phyloP scores from a whole-genome alignment of 2,113 vertebrate species.

The Opisthocomus hoazin region DNA sequence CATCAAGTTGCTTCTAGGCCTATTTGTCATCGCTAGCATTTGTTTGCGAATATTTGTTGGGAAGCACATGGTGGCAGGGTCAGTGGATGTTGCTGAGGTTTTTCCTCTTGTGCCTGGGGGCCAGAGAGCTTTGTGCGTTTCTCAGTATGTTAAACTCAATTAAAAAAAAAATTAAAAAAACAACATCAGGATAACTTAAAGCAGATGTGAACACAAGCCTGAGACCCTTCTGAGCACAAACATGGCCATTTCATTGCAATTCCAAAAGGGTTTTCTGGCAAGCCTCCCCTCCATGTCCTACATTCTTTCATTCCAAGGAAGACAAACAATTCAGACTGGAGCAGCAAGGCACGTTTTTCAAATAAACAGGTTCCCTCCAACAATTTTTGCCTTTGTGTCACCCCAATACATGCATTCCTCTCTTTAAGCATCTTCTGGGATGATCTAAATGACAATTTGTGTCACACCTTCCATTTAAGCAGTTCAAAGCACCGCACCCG shows the following conservation, averaged over 20 bases:
- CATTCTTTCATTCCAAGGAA: constrained; percentile 65
- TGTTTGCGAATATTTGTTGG: constrained; percentile 34
- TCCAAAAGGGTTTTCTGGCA: constrained; percentile 58
- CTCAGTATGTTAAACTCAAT: constrained; percentile 56
- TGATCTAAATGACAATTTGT: background rate
- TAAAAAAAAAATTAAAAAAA: background rate
- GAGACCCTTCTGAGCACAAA: constrained; percentile 62
- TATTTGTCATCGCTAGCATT: background rate
- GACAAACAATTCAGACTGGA: constrained; percentile 55
- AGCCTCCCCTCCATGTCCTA: constrained; percentile 27
- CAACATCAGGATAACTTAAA: constrained; percentile 54
- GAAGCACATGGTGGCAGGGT: constrained; percentile 45
- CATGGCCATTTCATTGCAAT: constrained; percentile 51
- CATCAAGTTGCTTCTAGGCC: background rate
- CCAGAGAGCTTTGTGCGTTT: constrained; percentile 17
- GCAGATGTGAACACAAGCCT: constrained; percentile 59
- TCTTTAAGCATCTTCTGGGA: background rate
- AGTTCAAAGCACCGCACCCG: background rate
- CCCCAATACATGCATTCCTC: background rate
- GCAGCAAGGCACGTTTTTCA: constrained; percentile 53
- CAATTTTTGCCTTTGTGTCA: constrained; percentile 15
- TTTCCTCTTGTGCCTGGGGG: background rate
- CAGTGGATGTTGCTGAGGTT: constrained; percentile 42
- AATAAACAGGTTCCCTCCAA: constrained; percentile 58
- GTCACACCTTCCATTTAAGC: background rate